phyloP scores from a whole-genome alignment of 53 echinoderm and acorn worm species.

The Mesocentrotus franciscanus region DNA sequence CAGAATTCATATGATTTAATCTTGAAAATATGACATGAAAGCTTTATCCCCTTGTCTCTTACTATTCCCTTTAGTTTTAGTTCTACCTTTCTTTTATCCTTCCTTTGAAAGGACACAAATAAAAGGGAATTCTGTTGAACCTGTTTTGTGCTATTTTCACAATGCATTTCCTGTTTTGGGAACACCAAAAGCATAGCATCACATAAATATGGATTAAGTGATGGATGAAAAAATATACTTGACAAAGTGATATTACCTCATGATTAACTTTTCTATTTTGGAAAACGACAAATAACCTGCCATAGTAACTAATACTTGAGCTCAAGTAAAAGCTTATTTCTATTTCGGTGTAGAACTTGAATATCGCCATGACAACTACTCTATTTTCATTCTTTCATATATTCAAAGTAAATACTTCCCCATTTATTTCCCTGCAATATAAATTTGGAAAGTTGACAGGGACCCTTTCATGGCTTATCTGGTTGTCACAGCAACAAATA shows the following conservation, averaged over 20 bases:
- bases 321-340: neutral
- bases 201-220: neutral
- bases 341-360: neutral
- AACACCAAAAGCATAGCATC: neutral
- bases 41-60: neutral
- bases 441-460: constrained; percentile 45
- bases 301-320: neutral
- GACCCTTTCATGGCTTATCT: constrained; percentile 20
- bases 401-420: constrained; percentile 23
- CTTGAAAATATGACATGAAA: too few relatives aligned
- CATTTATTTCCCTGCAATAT: neutral
- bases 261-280: neutral
- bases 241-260: neutral
- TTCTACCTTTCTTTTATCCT: neutral
- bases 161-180: neutral
- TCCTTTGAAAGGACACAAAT: neutral
- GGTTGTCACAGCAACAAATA: constrained; percentile 39
- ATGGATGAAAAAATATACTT: neutral
- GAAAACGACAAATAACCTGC: neutral
- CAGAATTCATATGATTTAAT: too few relatives aligned
- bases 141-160: neutral
- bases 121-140: neutral
- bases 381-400: neutral
- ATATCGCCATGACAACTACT: neutral
- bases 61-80: neutral